Percentiles rank a stretch among this genome's conserved stretches.
These are phyloP conservation scores for Heliothis peltigera DNA, from an alignment of 2,888 invertebrate species.

Conservation along the genomic window DNA sequence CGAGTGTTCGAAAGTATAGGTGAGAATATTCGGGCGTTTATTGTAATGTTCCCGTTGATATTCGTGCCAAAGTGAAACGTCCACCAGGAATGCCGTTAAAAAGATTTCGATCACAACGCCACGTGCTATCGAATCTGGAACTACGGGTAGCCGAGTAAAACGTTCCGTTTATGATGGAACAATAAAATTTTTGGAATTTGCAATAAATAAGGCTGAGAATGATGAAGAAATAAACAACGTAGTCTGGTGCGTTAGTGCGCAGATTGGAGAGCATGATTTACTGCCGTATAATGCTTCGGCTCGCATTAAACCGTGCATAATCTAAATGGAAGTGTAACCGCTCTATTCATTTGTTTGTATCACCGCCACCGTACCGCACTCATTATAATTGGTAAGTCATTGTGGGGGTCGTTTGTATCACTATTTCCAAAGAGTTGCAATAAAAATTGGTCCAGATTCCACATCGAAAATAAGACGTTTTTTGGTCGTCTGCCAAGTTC, in stretches of 20 bases:
- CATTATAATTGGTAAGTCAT: constrained; percentile 78
- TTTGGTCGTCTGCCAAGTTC: constrained; percentile 90
- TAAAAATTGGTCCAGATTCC: constrained; percentile 90
- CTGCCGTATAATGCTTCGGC: constrained; percentile 63
- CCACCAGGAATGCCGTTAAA: constrained; percentile 79
- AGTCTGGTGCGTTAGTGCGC: constrained; percentile 65
- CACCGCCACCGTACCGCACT: constrained; percentile 50
- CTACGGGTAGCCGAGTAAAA: constrained; percentile 68
- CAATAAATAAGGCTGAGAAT: constrained; percentile 76
- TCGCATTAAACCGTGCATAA: constrained; percentile 61
- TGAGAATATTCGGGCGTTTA: constrained; percentile 78
- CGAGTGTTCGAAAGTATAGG: constrained; percentile 82
- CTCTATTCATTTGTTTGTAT: constrained; percentile 58
- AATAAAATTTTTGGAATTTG: constrained; percentile 80
- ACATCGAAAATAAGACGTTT: constrained; percentile 90
- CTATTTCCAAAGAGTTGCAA: constrained; percentile 88
- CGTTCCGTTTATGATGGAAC: constrained; percentile 72
- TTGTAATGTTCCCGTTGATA: constrained; percentile 75
- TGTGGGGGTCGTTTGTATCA: constrained; percentile 80
- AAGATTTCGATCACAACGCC: constrained; percentile 76
- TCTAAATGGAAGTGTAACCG: constrained; percentile 61
- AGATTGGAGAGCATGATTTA: constrained; percentile 71
- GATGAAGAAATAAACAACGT: constrained; percentile 76
- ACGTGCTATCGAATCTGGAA: constrained; percentile 75
- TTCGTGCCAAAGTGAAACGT: constrained; percentile 74